A percentile compares a stretch with the other conserved stretches of the same genome.
phyloP scores from a whole-genome alignment of 1,140 invertebrate genomes.

The Melanaphis sacchari region DNA sequence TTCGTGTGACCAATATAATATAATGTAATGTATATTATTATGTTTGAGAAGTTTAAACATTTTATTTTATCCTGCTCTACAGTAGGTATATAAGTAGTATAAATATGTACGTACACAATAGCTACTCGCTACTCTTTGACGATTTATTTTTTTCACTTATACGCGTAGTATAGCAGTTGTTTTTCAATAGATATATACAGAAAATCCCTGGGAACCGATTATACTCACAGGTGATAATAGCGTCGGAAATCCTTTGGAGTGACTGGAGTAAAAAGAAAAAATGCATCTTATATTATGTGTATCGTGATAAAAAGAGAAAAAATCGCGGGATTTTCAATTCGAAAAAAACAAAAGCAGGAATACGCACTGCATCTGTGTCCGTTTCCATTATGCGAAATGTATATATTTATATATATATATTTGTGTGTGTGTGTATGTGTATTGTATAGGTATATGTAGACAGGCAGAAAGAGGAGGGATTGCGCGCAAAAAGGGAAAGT shows the following conservation, averaged over 20 bases:
- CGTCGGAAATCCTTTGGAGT: constrained; percentile 37
- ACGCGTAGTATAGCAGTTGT: not conserved
- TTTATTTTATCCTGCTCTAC: not conserved
- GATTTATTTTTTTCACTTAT: not conserved
- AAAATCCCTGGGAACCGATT: constrained; percentile 32
- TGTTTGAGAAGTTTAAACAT: not conserved
- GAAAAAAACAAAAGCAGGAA: constrained; percentile 36
- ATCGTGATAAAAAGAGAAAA: constrained; percentile 9
- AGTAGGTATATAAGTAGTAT: not conserved
- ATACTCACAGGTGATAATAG: constrained; percentile 44
- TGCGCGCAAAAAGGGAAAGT: constrained; percentile 28
- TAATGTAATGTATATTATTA: not conserved
- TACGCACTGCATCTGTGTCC: constrained; percentile 36
- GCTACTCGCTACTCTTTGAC: not conserved
- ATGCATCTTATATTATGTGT: constrained; percentile 20
- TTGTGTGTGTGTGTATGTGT: not conserved
- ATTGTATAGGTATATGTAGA: not conserved
- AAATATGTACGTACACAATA: not conserved
- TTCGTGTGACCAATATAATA: not conserved
- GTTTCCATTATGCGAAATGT: constrained; percentile 18
- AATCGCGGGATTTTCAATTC: not conserved
- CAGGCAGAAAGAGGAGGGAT: not conserved
- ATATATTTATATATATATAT: not conserved
- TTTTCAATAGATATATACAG: not conserved
- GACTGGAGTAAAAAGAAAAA: constrained; percentile 2